Base-by-base conservation (phyloP, 2,797 vertebrate species). In the Thaleichthys pacificus region DNA sequence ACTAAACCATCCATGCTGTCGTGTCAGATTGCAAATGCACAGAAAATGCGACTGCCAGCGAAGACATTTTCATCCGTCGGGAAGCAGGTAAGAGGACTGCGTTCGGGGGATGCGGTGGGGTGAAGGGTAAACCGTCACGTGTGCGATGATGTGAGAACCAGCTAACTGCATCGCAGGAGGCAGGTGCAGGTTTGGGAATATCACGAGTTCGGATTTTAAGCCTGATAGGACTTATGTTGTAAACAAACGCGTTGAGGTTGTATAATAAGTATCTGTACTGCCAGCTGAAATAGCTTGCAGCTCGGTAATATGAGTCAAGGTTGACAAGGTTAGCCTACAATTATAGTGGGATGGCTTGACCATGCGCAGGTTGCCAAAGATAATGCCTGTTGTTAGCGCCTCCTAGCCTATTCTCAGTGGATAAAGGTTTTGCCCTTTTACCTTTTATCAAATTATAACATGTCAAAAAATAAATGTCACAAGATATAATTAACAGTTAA, bases 21-120 rank as follows among this genome's bases (percentile, higher is more conserved):
- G 85, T 72, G 78, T 70, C 68, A 89, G 74, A 73, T 70, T 87
- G 74, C 86, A 85, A 75, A 71, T 12, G 70, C 88, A 84, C 86
- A 87, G 88, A 70, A 92, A 85, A 80, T 85, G 74, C 73, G 89
- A 89, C 26, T 82, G 42, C 66, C 90, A 88, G 28, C 71, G 84
- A 74, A 91, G 89, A 86, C 85, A 85, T 22, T 30, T 92, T 1
- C 87, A 91, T 19, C 80, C 77, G 69, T 81, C 91, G 12, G 84
- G 63, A 67, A 73, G 57, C 19, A 91, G 92, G 91, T 92, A 88
- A 87, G 42, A 66, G 0, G 22, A 8, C 42, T 3, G 42, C 11
- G 49, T 1, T 15, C 19, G 7, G 12, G n/a, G 6, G 19, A 26
- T n/a, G n/a, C 17, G 56, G 80, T 79, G 26, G 73, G 66, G 24